Evolutionary conservation across 1,140 invertebrate species (phyloP).

Genomic region (Lepidotrigona ventralis): DNA sequence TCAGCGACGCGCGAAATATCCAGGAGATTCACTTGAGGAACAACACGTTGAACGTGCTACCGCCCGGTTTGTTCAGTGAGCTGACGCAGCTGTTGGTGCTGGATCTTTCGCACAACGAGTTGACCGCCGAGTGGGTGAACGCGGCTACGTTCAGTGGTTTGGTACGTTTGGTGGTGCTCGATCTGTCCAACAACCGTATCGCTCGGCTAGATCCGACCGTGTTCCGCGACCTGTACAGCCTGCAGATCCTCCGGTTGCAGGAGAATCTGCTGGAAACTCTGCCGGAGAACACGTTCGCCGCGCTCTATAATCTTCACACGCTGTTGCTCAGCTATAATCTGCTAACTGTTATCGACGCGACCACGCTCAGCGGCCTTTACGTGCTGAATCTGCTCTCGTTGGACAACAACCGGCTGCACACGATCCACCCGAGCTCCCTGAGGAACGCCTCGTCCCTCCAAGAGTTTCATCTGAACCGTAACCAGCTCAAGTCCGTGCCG

Average conservation of each 20-base stretch:
- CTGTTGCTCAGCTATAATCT: slow-evolving; percentile 93
- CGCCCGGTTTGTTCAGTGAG: slow-evolving; percentile 91
- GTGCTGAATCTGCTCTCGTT: slow-evolving; percentile 89
- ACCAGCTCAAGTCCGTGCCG: slow-evolving; percentile 91
- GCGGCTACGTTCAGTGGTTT: slow-evolving; percentile 91
- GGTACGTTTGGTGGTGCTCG: slow-evolving; percentile 88
- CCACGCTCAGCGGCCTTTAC: slow-evolving; percentile 88
- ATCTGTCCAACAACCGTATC: slow-evolving; percentile 91
- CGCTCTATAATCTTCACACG: slow-evolving; percentile 90
- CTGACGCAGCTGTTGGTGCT: slow-evolving; percentile 90
- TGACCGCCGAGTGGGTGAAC: slow-evolving; percentile 93
- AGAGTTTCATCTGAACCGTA: slow-evolving; percentile 94
- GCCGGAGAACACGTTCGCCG: slow-evolving; percentile 90
- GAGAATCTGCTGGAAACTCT: slow-evolving; percentile 91
- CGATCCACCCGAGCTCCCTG: slow-evolving; percentile 89
- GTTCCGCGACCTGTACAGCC: slow-evolving; percentile 89
- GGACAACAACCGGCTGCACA: slow-evolving; percentile 90
- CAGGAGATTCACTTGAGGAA: slow-evolving; percentile 92
- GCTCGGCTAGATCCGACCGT: slow-evolving; percentile 88
- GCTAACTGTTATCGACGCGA: slow-evolving; percentile 87
- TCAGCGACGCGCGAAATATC: slow-evolving; percentile 88
- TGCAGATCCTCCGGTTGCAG: slow-evolving; percentile 90
- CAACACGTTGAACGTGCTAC: slow-evolving; percentile 92
- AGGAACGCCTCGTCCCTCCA: slow-evolving; percentile 91
- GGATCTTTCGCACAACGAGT: slow-evolving; percentile 91